Base-by-base conservation (phyloP, 2,113 vertebrate species). In the Rhea americana region DNA sequence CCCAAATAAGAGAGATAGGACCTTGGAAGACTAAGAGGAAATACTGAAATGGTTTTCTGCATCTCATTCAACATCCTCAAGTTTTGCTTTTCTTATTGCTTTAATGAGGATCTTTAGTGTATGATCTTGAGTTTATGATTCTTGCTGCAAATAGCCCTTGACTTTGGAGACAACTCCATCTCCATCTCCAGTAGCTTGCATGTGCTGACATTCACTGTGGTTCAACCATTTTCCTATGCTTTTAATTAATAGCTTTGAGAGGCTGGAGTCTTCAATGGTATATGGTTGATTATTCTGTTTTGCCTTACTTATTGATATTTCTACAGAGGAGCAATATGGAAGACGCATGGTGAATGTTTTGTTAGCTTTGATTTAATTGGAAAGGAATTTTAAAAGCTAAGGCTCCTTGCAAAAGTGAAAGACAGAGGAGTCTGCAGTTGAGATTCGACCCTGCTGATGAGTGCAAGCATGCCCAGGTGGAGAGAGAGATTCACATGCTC, bases 341-440 rank as follows among this genome's bases (percentile, higher is more conserved):
- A 68, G 32, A 43, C 11, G 16, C 22, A n/a, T 47, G 2, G 24
- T n/a, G 61, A 59, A 45, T 3, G 30, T 76, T 48, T 51, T 85
- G 8, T 53, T 73, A 56, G 13, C 1, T 11, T 82, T 53, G 3
- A 41, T 78, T 85, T 45, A 35, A 74, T 45, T 68, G 85, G n/a
- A 37, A 37, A 76, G 47, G 5, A 3, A 50, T 87, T 91, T 77
- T 66, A 39, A 83, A 70, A 67, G 14, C 1, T 39, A 30, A 7
- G 9, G 1, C 8, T 90, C 0, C 0, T 19, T 13, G 5, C 0
- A 0, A 73, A 77, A 3, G 5, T 68, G 14, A 72, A 53, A 82
- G 30, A 59, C 6, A 71, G 25, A 41, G 0, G 3, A 82, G 5
- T 5, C 37, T 82, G 32, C 32, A 63, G 16, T 28, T 85, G 67